Evolutionary conservation across 2,797 vertebrate species (phyloP).

Genomic region (Megalops cyprinoides): DNA sequence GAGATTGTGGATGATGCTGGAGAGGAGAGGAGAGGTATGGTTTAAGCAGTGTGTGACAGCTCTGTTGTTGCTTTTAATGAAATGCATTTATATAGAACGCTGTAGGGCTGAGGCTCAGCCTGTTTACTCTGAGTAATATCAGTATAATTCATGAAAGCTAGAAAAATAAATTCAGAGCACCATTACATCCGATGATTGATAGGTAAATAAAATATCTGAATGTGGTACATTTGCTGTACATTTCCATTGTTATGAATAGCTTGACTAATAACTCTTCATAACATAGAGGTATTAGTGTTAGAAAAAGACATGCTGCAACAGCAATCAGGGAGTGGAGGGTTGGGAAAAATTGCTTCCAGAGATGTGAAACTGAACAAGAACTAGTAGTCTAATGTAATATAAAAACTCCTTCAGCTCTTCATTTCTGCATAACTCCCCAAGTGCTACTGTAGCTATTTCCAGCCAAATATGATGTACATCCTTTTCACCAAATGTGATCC

Average conservation of each 20-base stretch:
- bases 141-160: not conserved
- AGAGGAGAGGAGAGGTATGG: conserved; percentile 39
- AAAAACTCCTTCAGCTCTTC: not conserved
- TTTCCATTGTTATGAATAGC: conserved; percentile 1
- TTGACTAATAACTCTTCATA: not conserved
- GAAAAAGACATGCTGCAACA: not conserved
- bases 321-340: not conserved
- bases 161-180: not conserved
- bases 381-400: not conserved
- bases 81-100: not conserved
- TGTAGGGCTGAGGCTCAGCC: not conserved
- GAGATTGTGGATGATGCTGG: conserved; percentile 59
- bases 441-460: not conserved
- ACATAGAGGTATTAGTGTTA: not conserved
- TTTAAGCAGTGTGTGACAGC: not conserved
- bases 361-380: not conserved
- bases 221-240: not conserved
- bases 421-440: not conserved
- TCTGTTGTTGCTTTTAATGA: not conserved
- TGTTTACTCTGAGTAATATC: not conserved
- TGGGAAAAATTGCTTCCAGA: not conserved
- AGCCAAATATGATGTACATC: not conserved
- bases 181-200: not conserved
- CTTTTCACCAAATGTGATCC: no score
- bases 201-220: not conserved